Conservation (phyloP, 2,113 vertebrate genomes). For the Globicephala melas region DNA sequence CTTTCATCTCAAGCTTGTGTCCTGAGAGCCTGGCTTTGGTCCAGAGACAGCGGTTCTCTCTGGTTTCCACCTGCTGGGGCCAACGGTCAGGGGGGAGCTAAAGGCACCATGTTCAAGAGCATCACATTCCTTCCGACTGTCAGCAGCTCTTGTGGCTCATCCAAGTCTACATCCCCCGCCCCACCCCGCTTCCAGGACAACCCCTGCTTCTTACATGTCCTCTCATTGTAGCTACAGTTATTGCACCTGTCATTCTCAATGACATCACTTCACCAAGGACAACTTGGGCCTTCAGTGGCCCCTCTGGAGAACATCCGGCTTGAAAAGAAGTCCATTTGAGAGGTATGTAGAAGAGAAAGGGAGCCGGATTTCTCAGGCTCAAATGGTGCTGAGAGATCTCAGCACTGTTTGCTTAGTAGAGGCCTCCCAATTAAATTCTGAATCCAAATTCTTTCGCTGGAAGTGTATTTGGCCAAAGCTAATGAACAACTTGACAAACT, state of each 20-base stretch:
- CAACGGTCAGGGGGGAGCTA: background rate
- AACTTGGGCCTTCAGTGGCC: too few relatives aligned
- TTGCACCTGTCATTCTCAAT: background rate
- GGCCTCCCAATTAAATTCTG: background rate
- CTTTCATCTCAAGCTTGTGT: background rate
- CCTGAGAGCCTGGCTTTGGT: background rate
- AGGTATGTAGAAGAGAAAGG: background rate
- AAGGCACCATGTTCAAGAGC: background rate
- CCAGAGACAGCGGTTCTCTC: background rate
- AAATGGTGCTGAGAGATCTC: background rate
- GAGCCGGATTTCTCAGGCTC: background rate
- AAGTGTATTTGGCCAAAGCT: background rate
- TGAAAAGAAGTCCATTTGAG: background rate
- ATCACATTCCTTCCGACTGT: fast-evolving
- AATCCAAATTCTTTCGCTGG: background rate
- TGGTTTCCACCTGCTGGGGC: background rate
- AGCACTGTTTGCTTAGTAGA: background rate
- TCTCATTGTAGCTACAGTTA: background rate
- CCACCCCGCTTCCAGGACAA: too few relatives aligned
- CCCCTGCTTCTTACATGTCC: background rate
- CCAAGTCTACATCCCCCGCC: too few relatives aligned
- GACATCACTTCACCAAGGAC: background rate
- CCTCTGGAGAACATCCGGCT: background rate
- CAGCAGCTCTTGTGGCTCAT: background rate
- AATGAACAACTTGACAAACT: background rate